phyloP scores from a whole-genome alignment of 1,140 invertebrate genomes.

The Leptinotarsa undecemlineata region DNA sequence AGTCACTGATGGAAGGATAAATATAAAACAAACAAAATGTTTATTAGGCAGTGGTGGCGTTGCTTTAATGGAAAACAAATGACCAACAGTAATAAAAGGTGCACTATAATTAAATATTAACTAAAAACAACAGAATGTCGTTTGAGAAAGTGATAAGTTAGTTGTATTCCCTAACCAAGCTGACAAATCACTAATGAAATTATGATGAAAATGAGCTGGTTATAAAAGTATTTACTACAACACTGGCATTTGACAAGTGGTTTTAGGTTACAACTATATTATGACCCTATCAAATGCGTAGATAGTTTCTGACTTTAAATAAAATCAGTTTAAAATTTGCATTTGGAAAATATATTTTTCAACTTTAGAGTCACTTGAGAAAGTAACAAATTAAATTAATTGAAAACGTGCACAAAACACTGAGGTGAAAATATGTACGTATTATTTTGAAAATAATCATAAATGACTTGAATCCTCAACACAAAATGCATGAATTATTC shows the following conservation, averaged over 20 bases:
- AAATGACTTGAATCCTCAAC: not conserved
- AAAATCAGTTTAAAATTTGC: not conserved
- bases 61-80: not conserved
- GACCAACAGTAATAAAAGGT: not conserved
- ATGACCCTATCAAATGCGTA: not conserved
- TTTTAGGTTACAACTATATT: conserved; percentile 6
- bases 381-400: not conserved
- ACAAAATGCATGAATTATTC: conserved; percentile 22
- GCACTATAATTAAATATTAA: not conserved
- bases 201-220: not conserved
- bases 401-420: not conserved
- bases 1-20: conserved; percentile 33
- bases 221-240: not conserved
- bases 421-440: not conserved
- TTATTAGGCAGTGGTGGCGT: conserved; percentile 38
- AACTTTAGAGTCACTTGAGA: too few relatives aligned
- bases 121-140: not conserved
- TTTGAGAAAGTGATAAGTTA: not conserved
- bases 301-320: not conserved
- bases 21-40: conserved; percentile 44
- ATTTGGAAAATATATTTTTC: too few relatives aligned
- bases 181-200: not conserved
- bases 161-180: not conserved
- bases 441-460: conserved; percentile 5
- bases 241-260: conserved; percentile 1